phyloP scores from a whole-genome alignment of 2,888 invertebrate genomes.

The Stenotaenia linearis region DNA sequence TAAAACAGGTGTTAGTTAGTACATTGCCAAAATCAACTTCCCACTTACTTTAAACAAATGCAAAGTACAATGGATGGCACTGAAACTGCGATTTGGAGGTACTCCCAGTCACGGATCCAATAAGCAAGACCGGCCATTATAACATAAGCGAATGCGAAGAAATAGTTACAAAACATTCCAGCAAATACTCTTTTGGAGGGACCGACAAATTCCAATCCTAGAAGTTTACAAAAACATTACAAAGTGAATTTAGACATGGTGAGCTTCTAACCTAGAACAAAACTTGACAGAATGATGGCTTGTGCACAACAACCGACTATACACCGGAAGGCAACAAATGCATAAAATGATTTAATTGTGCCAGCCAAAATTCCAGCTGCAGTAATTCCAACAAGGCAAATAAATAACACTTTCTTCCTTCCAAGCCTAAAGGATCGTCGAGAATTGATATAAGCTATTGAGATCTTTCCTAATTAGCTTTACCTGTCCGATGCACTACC shows the following conservation, averaged over 20 bases:
- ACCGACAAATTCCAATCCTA: conserved; percentile 27
- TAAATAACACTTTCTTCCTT: conserved; percentile 64
- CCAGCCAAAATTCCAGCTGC: conserved; percentile 62
- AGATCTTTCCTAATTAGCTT: conserved; percentile 44
- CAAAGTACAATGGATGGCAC: background rate
- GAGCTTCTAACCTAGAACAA: conserved; percentile 28
- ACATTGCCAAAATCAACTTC: no score
- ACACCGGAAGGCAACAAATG: conserved; percentile 60
- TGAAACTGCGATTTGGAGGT: conserved; percentile 15
- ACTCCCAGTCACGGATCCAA: background rate
- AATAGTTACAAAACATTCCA: background rate
- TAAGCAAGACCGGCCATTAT: background rate
- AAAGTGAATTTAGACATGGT: background rate
- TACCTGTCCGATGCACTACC: conserved; percentile 47
- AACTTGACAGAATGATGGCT: background rate
- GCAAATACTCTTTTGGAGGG: conserved; percentile 13
- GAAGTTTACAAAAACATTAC: background rate
- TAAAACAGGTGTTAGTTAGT: background rate
- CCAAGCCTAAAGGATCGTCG: conserved; percentile 56
- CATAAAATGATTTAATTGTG: conserved; percentile 59
- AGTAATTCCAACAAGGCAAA: conserved; percentile 63
- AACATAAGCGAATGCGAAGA: background rate
- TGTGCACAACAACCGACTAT: conserved; percentile 54
- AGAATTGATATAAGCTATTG: no score
- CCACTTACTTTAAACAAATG: background rate